A percentile compares a stretch with the other conserved stretches of the same genome.
phyloP scores from a whole-genome alignment of 1,140 invertebrate species.

The Drosophila ironensis region DNA sequence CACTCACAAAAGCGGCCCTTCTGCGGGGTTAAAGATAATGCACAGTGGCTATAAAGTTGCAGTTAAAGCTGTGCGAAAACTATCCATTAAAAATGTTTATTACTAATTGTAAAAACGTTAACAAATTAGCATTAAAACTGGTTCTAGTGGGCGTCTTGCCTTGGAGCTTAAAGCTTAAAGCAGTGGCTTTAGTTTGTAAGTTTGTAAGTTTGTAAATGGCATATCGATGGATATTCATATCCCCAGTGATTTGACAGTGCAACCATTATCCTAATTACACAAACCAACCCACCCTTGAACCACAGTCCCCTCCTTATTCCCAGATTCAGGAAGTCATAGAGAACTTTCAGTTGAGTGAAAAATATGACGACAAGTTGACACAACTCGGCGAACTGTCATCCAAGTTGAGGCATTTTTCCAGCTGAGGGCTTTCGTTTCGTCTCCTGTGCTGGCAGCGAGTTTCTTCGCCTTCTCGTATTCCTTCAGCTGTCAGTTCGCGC shows the following conservation, averaged over 20 bases:
- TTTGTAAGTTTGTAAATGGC: conserved; percentile 16
- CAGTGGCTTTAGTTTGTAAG: too few species aligned
- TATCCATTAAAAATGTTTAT: too few species aligned
- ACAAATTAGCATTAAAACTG: too few species aligned
- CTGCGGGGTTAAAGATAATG: conserved; percentile 16
- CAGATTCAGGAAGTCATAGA: conserved; percentile 21
- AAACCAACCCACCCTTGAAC: neutral
- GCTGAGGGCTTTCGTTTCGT: conserved; percentile 48
- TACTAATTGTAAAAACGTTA: too few species aligned
- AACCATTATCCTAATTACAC: conserved; percentile 46
- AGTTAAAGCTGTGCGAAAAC: neutral
- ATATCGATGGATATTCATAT: conserved; percentile 17
- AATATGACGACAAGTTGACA: conserved; percentile 68
- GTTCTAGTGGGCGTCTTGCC: too few species aligned
- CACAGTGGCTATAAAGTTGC: conserved; percentile 29
- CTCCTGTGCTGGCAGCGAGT: conserved; percentile 8
- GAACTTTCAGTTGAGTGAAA: conserved; percentile 35
- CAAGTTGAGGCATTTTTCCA: conserved; percentile 66
- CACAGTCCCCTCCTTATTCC: neutral
- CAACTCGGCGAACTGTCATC: conserved; percentile 48
- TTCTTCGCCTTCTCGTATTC: conserved; percentile 13
- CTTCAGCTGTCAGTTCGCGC: conserved; percentile 48
- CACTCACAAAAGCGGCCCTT: conserved; percentile 1
- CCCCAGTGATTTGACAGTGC: conserved; percentile 21
- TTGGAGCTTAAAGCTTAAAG: neutral